Conservation (phyloP, 2,888 invertebrate species). For the Neoitamus cyanurus region DNA sequence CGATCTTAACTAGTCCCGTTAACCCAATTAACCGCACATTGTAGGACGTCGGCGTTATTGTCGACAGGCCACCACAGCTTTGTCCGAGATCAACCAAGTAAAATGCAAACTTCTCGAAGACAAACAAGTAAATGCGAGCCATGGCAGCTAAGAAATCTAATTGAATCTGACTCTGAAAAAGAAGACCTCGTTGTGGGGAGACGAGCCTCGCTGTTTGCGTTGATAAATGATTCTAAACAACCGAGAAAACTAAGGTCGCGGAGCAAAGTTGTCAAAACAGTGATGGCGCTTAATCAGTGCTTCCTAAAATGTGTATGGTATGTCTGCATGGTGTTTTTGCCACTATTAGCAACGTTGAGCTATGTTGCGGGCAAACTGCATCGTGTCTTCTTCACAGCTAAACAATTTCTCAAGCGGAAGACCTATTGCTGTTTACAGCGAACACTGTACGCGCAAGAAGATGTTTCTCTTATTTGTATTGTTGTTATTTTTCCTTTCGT, state of each 20-base stretch:
- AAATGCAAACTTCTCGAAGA: not conserved
- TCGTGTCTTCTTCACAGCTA: not conserved
- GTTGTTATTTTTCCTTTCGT: not conserved
- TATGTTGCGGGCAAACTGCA: not conserved
- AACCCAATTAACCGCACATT: not conserved
- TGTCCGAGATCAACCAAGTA: not conserved
- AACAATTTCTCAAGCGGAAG: not conserved
- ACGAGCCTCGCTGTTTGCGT: not conserved
- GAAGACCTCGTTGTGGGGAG: not conserved
- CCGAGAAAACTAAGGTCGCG: not conserved
- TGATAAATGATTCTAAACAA: not conserved
- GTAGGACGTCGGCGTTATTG: not conserved
- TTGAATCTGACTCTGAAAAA: not conserved
- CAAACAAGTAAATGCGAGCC: not conserved
- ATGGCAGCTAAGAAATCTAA: not conserved
- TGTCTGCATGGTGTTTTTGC: not conserved
- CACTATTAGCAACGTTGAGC: not conserved
- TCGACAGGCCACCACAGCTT: not conserved
- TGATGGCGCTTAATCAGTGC: not conserved
- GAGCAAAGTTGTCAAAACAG: not conserved
- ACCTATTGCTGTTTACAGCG: not conserved
- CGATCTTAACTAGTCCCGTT: slow-evolving; percentile 7
- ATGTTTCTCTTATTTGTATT: not conserved
- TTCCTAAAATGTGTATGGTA: not conserved
- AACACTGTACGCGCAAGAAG: not conserved